Evolutionary conservation across 2,888 invertebrate genomes (phyloP).

Genomic region (Xestoiulus laeticollis): DNA sequence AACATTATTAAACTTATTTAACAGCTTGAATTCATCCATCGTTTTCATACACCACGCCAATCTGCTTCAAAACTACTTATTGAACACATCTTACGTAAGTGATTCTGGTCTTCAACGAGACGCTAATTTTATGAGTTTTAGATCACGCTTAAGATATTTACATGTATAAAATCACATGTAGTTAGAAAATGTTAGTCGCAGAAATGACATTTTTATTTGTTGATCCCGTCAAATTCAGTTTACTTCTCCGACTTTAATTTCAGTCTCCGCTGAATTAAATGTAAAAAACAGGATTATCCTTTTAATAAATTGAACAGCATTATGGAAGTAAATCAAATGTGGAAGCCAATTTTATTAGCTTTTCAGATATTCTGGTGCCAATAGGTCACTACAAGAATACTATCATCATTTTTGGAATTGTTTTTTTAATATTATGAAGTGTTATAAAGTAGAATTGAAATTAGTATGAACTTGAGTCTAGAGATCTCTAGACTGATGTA

Average conservation of each 20-base stretch:
- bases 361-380: background rate
- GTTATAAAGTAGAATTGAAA: too few relatives aligned
- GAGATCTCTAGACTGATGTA: too few relatives aligned
- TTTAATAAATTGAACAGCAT: background rate
- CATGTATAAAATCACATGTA: background rate
- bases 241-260: background rate
- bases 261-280: background rate
- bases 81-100: background rate
- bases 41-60: background rate
- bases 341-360: background rate
- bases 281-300: background rate
- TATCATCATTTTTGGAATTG: too few relatives aligned
- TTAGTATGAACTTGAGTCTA: too few relatives aligned
- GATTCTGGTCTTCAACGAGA: background rate
- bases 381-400: too few relatives aligned
- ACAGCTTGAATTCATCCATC: background rate
- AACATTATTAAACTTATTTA: constrained; percentile 5
- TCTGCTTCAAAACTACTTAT: background rate
- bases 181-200: background rate
- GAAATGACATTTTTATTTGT: background rate
- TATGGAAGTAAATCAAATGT: background rate
- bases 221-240: background rate
- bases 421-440: too few relatives aligned
- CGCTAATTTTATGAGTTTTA: background rate
- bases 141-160: background rate